A percentile compares a stretch with the other conserved stretches of the same genome.
phyloP scores from a whole-genome alignment of 2,888 invertebrate species.

The Zeuzera pyrina region DNA sequence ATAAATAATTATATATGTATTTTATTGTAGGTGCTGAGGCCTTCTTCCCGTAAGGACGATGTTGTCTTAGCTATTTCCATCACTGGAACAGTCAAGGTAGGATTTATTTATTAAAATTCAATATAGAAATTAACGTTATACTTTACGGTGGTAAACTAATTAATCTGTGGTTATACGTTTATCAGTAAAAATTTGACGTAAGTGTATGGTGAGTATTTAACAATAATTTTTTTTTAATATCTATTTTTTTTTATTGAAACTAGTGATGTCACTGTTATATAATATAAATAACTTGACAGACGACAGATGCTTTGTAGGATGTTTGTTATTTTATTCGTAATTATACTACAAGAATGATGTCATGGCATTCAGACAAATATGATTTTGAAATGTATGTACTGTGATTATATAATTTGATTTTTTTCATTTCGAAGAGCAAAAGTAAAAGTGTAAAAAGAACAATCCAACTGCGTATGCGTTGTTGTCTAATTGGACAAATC shows the following conservation, averaged over 20 bases:
- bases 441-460: too few species aligned
- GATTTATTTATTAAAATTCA: conserved; percentile 7
- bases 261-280: neutral
- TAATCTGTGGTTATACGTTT: neutral
- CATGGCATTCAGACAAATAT: too few species aligned
- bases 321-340: too few species aligned
- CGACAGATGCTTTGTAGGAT: too few species aligned
- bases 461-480: too few species aligned
- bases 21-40: conserved; percentile 73
- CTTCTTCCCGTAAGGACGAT: conserved; percentile 90
- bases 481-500: too few species aligned
- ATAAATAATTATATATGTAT: too few species aligned
- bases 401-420: too few species aligned
- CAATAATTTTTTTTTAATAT: neutral
- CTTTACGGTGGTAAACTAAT: neutral
- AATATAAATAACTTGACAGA: too few species aligned
- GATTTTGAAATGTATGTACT: too few species aligned
- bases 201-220: neutral
- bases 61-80: conserved; percentile 96
- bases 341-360: too few species aligned
- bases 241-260: neutral
- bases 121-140: neutral
- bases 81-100: conserved; percentile 92
- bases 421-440: too few species aligned
- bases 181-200: neutral